These are phyloP conservation scores for Capra hircus DNA, from an alignment of 2,113 vertebrate genomes.

Conservation along the genomic window DNA sequence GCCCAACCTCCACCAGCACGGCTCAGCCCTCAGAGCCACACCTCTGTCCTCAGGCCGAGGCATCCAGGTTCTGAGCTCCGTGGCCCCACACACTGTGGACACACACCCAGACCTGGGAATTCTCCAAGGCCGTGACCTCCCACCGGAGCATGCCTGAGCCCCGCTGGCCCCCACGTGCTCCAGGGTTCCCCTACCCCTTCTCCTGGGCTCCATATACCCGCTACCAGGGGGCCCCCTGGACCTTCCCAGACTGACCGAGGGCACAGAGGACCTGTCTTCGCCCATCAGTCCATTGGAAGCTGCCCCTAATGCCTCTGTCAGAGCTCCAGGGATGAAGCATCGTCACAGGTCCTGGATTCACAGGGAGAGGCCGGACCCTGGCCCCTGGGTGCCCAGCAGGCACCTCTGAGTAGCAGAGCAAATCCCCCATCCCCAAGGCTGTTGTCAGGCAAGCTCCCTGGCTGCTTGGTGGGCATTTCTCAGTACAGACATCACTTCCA, in stretches of 20 bases:
- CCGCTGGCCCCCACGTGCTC: neutral
- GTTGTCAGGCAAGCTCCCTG: neutral
- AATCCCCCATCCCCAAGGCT: neutral
- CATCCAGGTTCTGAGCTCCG: neutral
- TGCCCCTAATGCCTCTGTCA: neutral
- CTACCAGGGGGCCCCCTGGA: neutral
- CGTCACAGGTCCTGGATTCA: neutral
- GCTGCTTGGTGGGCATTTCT: neutral
- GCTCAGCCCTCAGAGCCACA: neutral
- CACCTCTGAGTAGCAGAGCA: neutral
- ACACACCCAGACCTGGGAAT: neutral
- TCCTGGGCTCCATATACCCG: neutral
- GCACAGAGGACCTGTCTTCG: neutral
- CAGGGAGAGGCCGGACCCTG: neutral
- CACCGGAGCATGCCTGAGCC: rapidly evolving
- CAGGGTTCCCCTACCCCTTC: neutral
- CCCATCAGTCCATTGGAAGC: neutral
- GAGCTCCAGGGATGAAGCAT: neutral
- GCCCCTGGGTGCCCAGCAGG: rapidly evolving
- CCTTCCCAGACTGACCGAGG: neutral
- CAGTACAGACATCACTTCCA: neutral
- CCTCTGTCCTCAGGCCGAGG: neutral
- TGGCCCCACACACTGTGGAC: neutral
- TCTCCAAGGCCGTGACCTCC: neutral
- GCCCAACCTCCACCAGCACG: neutral